Evolutionary conservation across 1,140 invertebrate species (phyloP).

Genomic region (Drosophila aff.): DNA sequence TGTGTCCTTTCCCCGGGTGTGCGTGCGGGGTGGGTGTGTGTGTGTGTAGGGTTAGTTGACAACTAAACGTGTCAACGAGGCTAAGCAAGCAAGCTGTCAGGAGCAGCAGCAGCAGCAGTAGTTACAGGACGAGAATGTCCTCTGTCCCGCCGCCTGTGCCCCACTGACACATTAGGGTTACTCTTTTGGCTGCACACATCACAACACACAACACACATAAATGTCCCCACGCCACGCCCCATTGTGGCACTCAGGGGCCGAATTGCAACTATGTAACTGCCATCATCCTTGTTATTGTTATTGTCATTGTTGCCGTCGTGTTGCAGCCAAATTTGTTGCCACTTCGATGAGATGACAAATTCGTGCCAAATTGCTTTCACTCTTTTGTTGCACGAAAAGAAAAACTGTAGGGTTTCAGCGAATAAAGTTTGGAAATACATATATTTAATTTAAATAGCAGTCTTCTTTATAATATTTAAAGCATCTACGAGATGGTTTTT

Average conservation of each 20-base stretch:
- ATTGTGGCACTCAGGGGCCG: not conserved
- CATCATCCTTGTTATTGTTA: slow-evolving; percentile 52
- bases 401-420: not conserved
- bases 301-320: slow-evolving; percentile 54
- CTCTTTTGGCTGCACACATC: slow-evolving; percentile 63
- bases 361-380: slow-evolving; percentile 72
- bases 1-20: slow-evolving; percentile 16
- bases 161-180: slow-evolving; percentile 76
- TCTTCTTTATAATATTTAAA: not conserved
- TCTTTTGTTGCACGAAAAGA: slow-evolving; percentile 26
- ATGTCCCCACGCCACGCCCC: slow-evolving; percentile 31
- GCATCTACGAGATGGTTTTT: not conserved
- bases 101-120: slow-evolving; percentile 42
- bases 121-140: slow-evolving; percentile 27
- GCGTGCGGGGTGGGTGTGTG: slow-evolving; percentile 5
- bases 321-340: slow-evolving; percentile 72
- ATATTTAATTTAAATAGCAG: no score
- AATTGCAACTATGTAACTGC: slow-evolving; percentile 52
- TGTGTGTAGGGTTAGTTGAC: slow-evolving; percentile 53
- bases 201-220: slow-evolving; percentile 46
- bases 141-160: slow-evolving; percentile 26
- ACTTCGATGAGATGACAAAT: slow-evolving; percentile 77
- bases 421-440: not conserved
- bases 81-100: slow-evolving; percentile 69
- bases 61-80: slow-evolving; percentile 81